Evolutionary conservation across 2,888 invertebrate genomes (phyloP).

Genomic region (Drosophila antonietae): DNA sequence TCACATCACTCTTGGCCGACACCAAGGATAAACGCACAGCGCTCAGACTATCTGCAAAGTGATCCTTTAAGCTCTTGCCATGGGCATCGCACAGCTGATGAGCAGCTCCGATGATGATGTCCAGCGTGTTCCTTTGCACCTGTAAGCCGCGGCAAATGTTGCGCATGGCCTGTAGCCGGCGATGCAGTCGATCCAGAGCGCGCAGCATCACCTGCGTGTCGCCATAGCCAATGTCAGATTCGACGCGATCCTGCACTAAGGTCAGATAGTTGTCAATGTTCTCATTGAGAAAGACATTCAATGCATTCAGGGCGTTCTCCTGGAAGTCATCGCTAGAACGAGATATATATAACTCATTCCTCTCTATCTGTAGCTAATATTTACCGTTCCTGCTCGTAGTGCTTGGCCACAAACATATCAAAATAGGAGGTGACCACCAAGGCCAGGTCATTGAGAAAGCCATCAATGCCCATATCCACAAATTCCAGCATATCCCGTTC

Average conservation of each 20-base stretch:
- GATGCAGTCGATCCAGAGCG: constrained; percentile 95
- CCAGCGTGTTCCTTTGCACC: constrained; percentile 90
- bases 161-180: constrained; percentile 95
- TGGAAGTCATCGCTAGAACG: constrained; percentile 87
- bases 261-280: constrained; percentile 94
- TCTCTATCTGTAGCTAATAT: not conserved
- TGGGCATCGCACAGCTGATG: constrained; percentile 91
- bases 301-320: constrained; percentile 88
- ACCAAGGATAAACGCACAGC: constrained; percentile 93
- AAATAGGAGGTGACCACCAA: constrained; percentile 97
- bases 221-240: constrained; percentile 89
- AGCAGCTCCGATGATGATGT: constrained; percentile 91
- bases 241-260: constrained; percentile 91
- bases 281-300: constrained; percentile 92
- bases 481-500: constrained; percentile 96
- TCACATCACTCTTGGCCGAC: constrained; percentile 88
- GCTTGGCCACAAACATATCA: constrained; percentile 91
- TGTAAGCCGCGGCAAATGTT: constrained; percentile 93
- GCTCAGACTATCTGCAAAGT: constrained; percentile 92
- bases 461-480: constrained; percentile 96
- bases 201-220: constrained; percentile 93
- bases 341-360: not conserved
- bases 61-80: constrained; percentile 90
- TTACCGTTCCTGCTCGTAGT: constrained; percentile 81
- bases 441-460: constrained; percentile 95